Conservation (phyloP, 2,113 vertebrate species). For the Brachypodius melanocephalos region DNA sequence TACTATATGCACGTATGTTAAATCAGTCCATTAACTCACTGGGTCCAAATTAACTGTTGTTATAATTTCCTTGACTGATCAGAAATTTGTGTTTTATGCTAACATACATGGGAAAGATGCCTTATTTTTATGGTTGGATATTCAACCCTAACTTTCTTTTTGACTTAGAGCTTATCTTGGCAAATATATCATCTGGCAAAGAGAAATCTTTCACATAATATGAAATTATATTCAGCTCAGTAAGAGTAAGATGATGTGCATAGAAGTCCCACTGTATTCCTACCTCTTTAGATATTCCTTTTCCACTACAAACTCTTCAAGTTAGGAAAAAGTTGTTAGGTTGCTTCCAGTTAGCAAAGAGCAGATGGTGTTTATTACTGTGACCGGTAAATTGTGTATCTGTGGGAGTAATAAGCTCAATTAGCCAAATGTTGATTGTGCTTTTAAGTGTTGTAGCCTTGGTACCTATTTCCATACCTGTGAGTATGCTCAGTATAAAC, state of each 20-base stretch:
- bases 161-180: not conserved
- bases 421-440: slow-evolving; percentile 46
- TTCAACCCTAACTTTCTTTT: not conserved
- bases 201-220: not conserved
- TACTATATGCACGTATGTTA: not conserved
- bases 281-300: not conserved
- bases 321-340: not conserved
- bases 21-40: not conserved
- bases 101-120: not conserved
- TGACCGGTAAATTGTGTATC: slow-evolving; percentile 2
- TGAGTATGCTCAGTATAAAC: not conserved
- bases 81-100: not conserved
- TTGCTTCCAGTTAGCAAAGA: slow-evolving; percentile 32
- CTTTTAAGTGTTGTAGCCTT: slow-evolving; percentile 11
- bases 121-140: not conserved
- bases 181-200: not conserved
- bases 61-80: not conserved
- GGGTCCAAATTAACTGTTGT: not conserved
- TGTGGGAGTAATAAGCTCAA: slow-evolving; percentile 30
- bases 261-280: not conserved
- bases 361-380: slow-evolving; percentile 56
- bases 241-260: not conserved
- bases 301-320: not conserved
- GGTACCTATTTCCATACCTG: slow-evolving; percentile 37
- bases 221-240: not conserved